Conservation (phyloP, 2,113 vertebrate species). For the Semnornis frantzii region DNA sequence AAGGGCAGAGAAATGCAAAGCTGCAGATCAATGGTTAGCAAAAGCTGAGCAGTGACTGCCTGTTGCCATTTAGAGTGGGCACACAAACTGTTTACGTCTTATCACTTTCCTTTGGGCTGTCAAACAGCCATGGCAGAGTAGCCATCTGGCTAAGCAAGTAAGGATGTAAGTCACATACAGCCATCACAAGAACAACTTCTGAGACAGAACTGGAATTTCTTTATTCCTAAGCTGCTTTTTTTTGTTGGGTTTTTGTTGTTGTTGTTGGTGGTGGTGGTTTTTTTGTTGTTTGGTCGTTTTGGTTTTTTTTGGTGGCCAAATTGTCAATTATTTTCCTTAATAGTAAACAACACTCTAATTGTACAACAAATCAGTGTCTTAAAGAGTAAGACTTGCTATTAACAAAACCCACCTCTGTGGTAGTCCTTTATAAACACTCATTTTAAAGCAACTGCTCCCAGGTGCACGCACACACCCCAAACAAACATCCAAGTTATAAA, state of each 20-base stretch:
- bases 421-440: neutral
- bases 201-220: neutral
- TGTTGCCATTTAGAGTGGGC: neutral
- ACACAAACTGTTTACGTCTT: neutral
- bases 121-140: neutral
- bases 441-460: neutral
- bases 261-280: no score
- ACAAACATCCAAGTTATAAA: neutral
- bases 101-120: neutral
- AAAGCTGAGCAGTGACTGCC: neutral
- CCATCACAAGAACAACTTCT: neutral
- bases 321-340: neutral
- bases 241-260: no score
- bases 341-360: neutral
- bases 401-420: neutral
- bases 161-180: neutral
- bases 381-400: neutral
- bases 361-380: neutral
- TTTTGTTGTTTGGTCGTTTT: no score
- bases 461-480: rapidly evolving
- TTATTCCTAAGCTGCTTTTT: neutral
- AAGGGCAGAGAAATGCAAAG: neutral
- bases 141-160: neutral
- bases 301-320: neutral
- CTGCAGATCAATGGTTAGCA: neutral